Evolutionary conservation across 1,140 invertebrate genomes (phyloP), one percentile per base, ranked within the genome.

Genomic region (Zophobas atratus): DNA sequence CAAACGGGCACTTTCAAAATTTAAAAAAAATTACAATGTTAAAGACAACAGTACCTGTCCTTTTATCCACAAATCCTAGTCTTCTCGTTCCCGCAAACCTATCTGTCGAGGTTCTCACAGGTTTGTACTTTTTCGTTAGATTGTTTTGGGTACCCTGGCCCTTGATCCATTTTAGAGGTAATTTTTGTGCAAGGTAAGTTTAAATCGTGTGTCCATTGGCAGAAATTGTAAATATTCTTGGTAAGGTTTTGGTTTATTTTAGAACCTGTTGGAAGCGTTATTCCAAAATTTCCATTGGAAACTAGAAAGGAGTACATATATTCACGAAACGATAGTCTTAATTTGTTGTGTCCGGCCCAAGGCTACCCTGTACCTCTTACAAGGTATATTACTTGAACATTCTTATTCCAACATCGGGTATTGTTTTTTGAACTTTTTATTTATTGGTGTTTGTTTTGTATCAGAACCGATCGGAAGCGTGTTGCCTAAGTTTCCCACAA

Each of bases 281-380:
- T 89, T 80, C 91, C 91, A 46, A 92, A 92, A 88, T 92, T 92
- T 84, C 91, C 92, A 49, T 77, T 85, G 78, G 83, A 86, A 77
- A 85, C 87, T 73, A 77, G 84, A 74, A 86, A 86, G 77, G 84
- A 84, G 33, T 85, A 85, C 79, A 81, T 82, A 20, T 82, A 74
- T 74, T 72, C 76, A 20, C 53, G 79, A 63, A 84, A 84, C 33
- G 77, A 79, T 8, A 85, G 83, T 78, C 82, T 87, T 35, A 87
- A 86, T 55, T 79, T 92, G 57, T 84, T 91, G 77, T 91, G 90
- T 84, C 88, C 88, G 46, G 90, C 90, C 70, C 89, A 90, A 82
- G 90, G 89, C 34, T 91, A 87, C 86, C 91, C 92, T 74, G 88
- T 90, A 78, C 90, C 90, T 78, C 83, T 87, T 34, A 90, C 88